Percentiles rank a stretch among this genome's conserved stretches.
phyloP scores from a whole-genome alignment of 2,888 invertebrate species.

The Gasteruption jaculator region DNA sequence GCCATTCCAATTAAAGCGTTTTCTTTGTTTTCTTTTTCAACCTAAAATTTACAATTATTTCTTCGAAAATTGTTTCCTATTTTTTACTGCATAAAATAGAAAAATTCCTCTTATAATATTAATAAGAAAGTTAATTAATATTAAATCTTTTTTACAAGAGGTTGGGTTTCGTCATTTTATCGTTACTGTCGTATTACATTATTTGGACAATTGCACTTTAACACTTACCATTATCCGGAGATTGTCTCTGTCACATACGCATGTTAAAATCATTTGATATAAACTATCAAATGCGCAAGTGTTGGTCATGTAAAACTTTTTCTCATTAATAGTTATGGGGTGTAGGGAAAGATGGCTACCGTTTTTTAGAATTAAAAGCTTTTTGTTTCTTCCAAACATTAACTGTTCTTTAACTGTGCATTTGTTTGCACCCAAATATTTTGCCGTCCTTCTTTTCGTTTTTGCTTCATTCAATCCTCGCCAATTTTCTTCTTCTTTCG shows the following conservation, averaged over 20 bases:
- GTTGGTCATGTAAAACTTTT: conserved; percentile 5
- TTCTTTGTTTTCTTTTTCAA: too few relatives aligned
- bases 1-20: conserved; percentile 7
- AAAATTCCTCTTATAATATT: too few relatives aligned
- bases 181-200: too few relatives aligned
- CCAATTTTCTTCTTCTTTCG: conserved; percentile 14
- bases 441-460: background rate
- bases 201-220: too few relatives aligned
- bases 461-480: conserved; percentile 10
- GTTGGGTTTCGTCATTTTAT: too few relatives aligned
- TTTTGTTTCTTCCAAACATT: conserved; percentile 6
- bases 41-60: too few relatives aligned
- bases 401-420: background rate
- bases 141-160: too few relatives aligned
- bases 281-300: conserved; percentile 15
- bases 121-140: too few relatives aligned
- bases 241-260: too few relatives aligned
- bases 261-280: too few relatives aligned
- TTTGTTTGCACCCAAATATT: conserved; percentile 6
- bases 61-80: background rate
- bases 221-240: too few relatives aligned
- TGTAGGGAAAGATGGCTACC: conserved; percentile 7
- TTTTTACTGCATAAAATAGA: conserved; percentile 6
- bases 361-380: conserved; percentile 4
- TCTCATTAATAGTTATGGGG: conserved; percentile 6